Evolutionary conservation across 2,888 invertebrate genomes (phyloP), one percentile per base, ranked within the genome.

Genomic region (Pristionchus exspectatus): DNA sequence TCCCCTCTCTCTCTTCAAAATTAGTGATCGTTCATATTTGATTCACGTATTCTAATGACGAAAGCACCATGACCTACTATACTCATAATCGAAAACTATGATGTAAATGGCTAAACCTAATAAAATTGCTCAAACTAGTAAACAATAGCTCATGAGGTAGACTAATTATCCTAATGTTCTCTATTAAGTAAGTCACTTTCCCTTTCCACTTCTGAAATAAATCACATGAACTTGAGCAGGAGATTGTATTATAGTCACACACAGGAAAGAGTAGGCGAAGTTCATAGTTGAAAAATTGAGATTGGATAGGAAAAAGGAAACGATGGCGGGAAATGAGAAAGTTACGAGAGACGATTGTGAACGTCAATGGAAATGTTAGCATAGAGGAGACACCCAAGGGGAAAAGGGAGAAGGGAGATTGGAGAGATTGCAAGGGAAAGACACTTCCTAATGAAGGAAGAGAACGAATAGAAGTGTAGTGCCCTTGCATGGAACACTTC

Each of bases 261-360:
- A 69, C 27, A 69, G 69, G 69, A 69, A 69, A 27, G 14, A 69
- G 69, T 69, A n/a, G 69, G 69, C 69, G 69, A 69, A 50, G 44
- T 50, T 50, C 44, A 50, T 5, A 69, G 27, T 18, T 24, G 63
- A 18, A 63, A 63, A 30, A n/a, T 21, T 30, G 69, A 69, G 30
- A 69, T 21, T n/a, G 27, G 27, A 69, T 27, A 27, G 69, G 30
- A 69, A 69, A 30, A 27, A 69, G 69, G 69, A 69, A 69, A 69
- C 30, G 69, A 69, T 30, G 30, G 12, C 21, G 27, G 69, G 69
- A 69, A 69, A 69, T 69, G 69, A n/a, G 27, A 69, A 69, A 27
- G 69, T 69, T 69, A 27, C 69, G 69, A 69, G 14, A 21, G n/a
- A 27, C 14, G 27, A 69, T n/a, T 9, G 30, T 21, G n/a, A 69